These are phyloP conservation scores for Noctua janthe DNA, from an alignment of 2,888 invertebrate species.

Conservation along the genomic window DNA sequence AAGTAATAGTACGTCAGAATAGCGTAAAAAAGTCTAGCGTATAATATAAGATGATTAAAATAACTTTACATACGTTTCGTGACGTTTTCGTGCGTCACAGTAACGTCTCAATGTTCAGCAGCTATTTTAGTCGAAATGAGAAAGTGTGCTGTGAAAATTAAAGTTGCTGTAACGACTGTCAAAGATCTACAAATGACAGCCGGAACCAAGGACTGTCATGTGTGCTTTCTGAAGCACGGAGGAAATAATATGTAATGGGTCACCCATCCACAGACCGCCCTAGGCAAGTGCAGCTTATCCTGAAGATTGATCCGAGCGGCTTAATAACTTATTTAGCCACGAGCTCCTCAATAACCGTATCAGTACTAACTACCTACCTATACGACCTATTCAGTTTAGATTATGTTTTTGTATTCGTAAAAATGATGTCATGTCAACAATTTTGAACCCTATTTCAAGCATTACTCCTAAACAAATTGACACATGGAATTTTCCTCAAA, in stretches of 20 bases:
- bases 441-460: not conserved
- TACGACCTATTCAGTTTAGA: too few relatives aligned
- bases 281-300: too few relatives aligned
- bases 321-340: too few relatives aligned
- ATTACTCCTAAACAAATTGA: too few relatives aligned
- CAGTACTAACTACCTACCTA: not conserved
- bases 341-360: not conserved
- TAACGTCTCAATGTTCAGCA: not conserved
- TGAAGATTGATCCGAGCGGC: too few relatives aligned
- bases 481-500: conserved; percentile 2
- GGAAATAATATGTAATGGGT: too few relatives aligned
- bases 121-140: conserved; percentile 8
- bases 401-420: too few relatives aligned
- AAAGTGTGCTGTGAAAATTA: not conserved
- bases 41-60: conserved; percentile 34
- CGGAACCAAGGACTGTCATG: too few relatives aligned
- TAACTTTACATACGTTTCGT: conserved; percentile 40
- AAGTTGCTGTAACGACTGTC: not conserved
- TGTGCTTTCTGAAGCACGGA: too few relatives aligned
- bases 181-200: too few relatives aligned
- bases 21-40: conserved; percentile 6
- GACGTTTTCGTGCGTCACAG: conserved; percentile 8
- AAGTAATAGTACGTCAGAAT: conserved; percentile 16
- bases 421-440: not conserved
- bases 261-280: too few relatives aligned